Base-by-base conservation (phyloP, 2,113 vertebrate species). In the Echinops telfairi region DNA sequence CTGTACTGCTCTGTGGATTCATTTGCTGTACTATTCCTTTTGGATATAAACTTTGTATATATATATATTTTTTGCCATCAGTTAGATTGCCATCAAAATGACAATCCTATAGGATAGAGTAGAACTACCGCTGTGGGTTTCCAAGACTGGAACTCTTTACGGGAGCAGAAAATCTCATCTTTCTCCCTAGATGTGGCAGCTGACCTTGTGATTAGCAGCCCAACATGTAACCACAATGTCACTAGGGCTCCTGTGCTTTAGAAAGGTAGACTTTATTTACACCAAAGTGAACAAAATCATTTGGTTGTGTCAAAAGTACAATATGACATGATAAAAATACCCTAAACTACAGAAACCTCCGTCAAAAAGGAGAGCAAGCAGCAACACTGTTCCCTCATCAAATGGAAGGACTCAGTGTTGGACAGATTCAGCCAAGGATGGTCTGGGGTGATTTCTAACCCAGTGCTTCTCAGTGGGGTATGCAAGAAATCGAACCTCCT, bases 331-430 rank as follows among this genome's bases (percentile, higher is more conserved):
- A 80, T 64, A 40, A 40, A 60, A 66, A 57, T 9, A 58, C 27
- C 15, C 15, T 23, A 6, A 66, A 64, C 38, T 78, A 71, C 4
- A 36, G 23, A 16, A 22, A 64, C 36, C 2, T 77, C 12, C 20
- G 31, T 78, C 14, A 86, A 94, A 91, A 73, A 64, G n/a, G 75
- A 80, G 86, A 73, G 85, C 92, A 91, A 88, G 81, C 36, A 22
- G 27, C 71, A 58, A 33, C 4, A 5, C 31, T 4, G 47, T 90
- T 27, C 57, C 25, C 2, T 85, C 64, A 68, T 36, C 58, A 84
- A 27, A 27, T 16, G 27, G 83, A 47, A 86, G 71, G 23, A 33
- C 58, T 6, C 25, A 6, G 89, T 36, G 23, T 66, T 81, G 23
- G 22, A 31, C 17, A 62, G 33, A 80, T 31, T 36, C 12, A 75